Percentiles rank a stretch among this genome's conserved stretches.
phyloP scores from a whole-genome alignment of 2,113 vertebrate species.

The Apistogramma diplotaenia region DNA sequence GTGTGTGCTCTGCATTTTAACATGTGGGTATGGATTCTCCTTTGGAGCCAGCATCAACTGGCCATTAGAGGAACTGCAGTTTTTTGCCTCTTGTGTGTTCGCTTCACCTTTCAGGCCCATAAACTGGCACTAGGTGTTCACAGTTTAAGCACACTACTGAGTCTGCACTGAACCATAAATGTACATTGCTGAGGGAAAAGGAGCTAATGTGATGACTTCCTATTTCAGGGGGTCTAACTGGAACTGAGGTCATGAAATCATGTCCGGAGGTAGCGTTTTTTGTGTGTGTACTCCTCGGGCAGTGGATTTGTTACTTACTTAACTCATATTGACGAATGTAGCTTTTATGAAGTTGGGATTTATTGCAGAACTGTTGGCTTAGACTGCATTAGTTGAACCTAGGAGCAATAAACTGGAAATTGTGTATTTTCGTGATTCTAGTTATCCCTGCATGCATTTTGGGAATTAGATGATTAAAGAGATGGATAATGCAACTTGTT shows the following conservation, averaged over 20 bases:
- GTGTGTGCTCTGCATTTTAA: neutral
- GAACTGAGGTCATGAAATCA: neutral
- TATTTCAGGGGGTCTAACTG: neutral
- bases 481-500: neutral
- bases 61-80: neutral
- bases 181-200: neutral
- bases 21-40: neutral
- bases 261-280: neutral
- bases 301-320: neutral
- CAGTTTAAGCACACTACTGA: neutral
- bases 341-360: neutral
- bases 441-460: neutral
- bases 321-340: neutral
- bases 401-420: neutral
- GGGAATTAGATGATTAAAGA: neutral
- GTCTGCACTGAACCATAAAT: neutral
- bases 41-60: neutral
- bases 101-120: neutral
- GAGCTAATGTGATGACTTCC: neutral
- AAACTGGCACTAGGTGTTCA: neutral
- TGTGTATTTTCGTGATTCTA: neutral
- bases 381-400: neutral
- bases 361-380: neutral
- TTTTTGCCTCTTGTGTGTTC: neutral
- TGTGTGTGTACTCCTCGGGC: neutral